phyloP scores from a whole-genome alignment of 1,140 invertebrate genomes.

The Hycleus phaleratus region DNA sequence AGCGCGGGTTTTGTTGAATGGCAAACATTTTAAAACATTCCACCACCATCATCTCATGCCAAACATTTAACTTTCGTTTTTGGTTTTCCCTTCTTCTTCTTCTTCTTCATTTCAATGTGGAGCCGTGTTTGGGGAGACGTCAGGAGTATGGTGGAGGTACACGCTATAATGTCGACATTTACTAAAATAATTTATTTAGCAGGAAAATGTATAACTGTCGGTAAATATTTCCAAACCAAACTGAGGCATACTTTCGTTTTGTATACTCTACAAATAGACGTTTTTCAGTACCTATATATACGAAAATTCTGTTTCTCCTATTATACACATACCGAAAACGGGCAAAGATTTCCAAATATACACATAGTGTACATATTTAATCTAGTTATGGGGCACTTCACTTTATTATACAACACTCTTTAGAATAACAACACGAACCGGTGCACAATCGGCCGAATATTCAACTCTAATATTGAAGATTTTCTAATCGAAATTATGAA shows the following conservation, averaged over 20 bases:
- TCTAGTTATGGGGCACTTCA: constrained; percentile 28
- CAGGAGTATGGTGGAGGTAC: constrained; percentile 6
- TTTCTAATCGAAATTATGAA: no score
- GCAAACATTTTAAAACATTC: constrained; percentile 33
- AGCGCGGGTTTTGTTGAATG: neutral
- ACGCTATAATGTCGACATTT: constrained; percentile 36
- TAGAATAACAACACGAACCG: no score
- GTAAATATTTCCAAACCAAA: constrained; percentile 41
- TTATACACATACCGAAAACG: constrained; percentile 12
- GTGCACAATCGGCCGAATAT: no score
- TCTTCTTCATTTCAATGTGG: constrained; percentile 16
- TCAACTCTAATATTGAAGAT: no score
- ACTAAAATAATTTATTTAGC: constrained; percentile 43
- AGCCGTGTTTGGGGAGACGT: no score
- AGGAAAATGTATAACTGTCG: constrained; percentile 43
- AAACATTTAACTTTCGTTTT: constrained; percentile 39
- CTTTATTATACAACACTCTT: constrained; percentile 36
- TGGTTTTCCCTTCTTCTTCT: constrained; percentile 29
- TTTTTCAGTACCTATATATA: constrained; percentile 15
- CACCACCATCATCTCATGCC: constrained; percentile 21
- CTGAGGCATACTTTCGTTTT: constrained; percentile 40
- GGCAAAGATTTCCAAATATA: constrained; percentile 34
- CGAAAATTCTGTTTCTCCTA: constrained; percentile 34
- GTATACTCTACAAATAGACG: constrained; percentile 39
- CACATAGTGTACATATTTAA: constrained; percentile 34